Base-by-base conservation (phyloP, 1,140 invertebrate species). In the Heliothis virescens region DNA sequence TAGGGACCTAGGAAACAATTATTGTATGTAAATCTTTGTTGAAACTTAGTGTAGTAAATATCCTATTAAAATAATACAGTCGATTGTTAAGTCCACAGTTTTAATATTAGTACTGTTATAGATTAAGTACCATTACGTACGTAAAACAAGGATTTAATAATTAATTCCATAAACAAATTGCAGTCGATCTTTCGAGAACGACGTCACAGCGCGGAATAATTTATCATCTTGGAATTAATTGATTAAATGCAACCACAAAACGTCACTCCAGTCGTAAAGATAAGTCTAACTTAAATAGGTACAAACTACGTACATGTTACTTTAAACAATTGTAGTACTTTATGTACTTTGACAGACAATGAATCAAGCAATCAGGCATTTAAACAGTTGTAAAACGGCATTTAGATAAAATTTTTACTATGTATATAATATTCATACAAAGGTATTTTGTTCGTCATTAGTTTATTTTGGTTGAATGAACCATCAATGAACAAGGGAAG, bases 401-500 rank as follows among this genome's bases (percentile, higher is more conserved):
- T 74, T 26, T 13, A 76, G 59, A 65, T 76, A 65, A 41, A 63
- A 50, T n/a, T 53, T 63, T 29, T 15, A 41, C 53, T 2, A 65
- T 12, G 2, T 13, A 52, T 47, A 11, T 12, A 21, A 10, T 47
- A 47, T 10, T 63, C 41, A 5, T 63, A 18, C 41, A 11, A 18
- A n/a, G 34, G 41, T 48, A 18, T 47, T 65, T 18, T 65, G 62
- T 72, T 71, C 34, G 26, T 60, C 13, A 13, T 72, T 48, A 12
- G 1, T 48, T 16, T 4, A 15, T 48, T 41, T 5, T 48, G 47
- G 80, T 79, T 79, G 75, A 79, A 82, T 52, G 80, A 82, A 82
- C 80, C 50, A 67, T 26, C 48, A 57, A 79, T 79, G 84, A 82
- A 80, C 77, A 69, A 47, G 77, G 67, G 47, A 82, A 86, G 81